A percentile compares a stretch with the other conserved stretches of the same genome.
Conservation (phyloP, 2,797 vertebrate genomes). For the Enteromius viviparus region DNA sequence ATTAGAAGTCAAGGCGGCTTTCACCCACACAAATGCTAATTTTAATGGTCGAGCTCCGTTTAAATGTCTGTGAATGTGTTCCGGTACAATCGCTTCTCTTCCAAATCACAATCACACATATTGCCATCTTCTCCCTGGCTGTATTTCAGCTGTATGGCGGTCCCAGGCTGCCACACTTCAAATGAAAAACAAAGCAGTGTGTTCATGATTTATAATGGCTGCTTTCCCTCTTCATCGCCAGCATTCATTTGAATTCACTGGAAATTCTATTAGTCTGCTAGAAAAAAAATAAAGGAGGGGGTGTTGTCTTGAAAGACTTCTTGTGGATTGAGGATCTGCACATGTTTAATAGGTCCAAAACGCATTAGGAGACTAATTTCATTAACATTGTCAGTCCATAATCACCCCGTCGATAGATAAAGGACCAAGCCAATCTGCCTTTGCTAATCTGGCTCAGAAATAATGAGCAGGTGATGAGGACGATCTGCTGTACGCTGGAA, state of each 20-base stretch:
- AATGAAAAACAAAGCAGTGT: slow-evolving; percentile 60
- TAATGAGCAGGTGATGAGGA: slow-evolving; percentile 55
- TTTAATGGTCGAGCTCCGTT: slow-evolving; percentile 67
- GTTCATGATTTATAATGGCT: slow-evolving; percentile 55
- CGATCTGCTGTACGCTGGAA: slow-evolving; percentile 17
- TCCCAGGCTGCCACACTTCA: slow-evolving; percentile 44
- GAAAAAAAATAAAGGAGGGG: slow-evolving; percentile 19
- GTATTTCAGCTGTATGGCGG: slow-evolving; percentile 37
- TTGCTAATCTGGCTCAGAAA: slow-evolving; percentile 57
- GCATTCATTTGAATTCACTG: slow-evolving; percentile 51
- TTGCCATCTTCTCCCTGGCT: slow-evolving; percentile 43
- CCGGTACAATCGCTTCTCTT: slow-evolving; percentile 58
- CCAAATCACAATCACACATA: slow-evolving; percentile 49
- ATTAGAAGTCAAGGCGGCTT: slow-evolving; percentile 64
- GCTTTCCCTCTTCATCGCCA: slow-evolving; percentile 33
- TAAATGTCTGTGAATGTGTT: slow-evolving; percentile 62
- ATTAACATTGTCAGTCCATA: slow-evolving; percentile 68
- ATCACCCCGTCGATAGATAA: slow-evolving; percentile 54
- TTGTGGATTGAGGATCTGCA: slow-evolving; percentile 53
- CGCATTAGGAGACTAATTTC: slow-evolving; percentile 74
- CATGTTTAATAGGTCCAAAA: slow-evolving; percentile 69
- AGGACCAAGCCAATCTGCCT: slow-evolving; percentile 49
- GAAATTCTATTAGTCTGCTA: slow-evolving; percentile 58
- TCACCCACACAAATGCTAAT: slow-evolving; percentile 69
- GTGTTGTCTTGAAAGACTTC: slow-evolving; percentile 53